phyloP scores from a whole-genome alignment of 2,888 invertebrate species.

The Macropis europaea region DNA sequence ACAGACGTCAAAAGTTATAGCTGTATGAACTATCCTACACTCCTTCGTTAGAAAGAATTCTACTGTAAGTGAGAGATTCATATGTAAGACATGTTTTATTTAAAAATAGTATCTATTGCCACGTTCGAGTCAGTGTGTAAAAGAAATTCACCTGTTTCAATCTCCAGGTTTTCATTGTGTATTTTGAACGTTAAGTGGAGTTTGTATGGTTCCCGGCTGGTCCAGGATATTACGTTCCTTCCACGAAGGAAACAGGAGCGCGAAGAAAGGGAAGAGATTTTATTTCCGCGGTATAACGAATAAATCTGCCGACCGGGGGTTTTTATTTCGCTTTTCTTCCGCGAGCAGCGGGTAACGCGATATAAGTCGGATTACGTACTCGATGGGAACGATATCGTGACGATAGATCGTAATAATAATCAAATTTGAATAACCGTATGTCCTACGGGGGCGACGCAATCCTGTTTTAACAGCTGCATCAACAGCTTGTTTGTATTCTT shows the following conservation, averaged over 20 bases:
- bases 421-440: not conserved
- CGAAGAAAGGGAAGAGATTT: not conserved
- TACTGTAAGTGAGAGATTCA: no score
- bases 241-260: not conserved
- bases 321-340: not conserved
- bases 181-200: no score
- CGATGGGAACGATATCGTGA: not conserved
- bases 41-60: no score
- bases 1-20: not conserved
- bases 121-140: no score
- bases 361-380: conserved; percentile 12
- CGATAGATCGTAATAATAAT: conserved; percentile 19
- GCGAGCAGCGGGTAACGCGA: conserved; percentile 15
- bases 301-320: conserved; percentile 20
- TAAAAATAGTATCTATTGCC: no score
- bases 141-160: no score
- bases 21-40: no score
- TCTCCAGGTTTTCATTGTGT: no score
- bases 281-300: conserved; percentile 19
- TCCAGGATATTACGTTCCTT: not conserved
- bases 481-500: no score
- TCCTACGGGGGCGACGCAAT: not conserved
- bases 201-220: no score
- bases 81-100: no score
- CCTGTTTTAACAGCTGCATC: no score